phyloP scores from a whole-genome alignment of 1,140 invertebrate genomes.

The Holcopasites calliopsidis region DNA sequence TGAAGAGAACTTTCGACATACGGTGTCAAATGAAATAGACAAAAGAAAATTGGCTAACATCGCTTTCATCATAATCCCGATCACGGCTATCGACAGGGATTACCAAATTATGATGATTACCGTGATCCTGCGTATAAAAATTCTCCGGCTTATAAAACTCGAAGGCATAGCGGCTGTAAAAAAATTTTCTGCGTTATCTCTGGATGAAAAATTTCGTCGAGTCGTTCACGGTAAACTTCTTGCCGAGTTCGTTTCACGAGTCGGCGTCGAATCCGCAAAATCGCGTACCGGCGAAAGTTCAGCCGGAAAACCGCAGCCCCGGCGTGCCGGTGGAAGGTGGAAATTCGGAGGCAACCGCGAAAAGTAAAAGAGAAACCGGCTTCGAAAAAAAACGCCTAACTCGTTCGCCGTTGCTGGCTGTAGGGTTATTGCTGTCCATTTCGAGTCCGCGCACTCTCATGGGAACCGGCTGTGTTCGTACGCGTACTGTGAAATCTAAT shows the following conservation, averaged over 20 bases:
- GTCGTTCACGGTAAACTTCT: slow-evolving; percentile 3
- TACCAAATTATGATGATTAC: too few relatives aligned
- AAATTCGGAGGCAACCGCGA: slow-evolving; percentile 43
- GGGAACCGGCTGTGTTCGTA: slow-evolving; percentile 18
- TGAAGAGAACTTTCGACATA: too few relatives aligned
- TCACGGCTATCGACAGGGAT: too few relatives aligned
- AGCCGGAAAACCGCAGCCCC: slow-evolving; percentile 18
- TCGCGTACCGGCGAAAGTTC: slow-evolving; percentile 17
- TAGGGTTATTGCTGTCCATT: slow-evolving; percentile 59
- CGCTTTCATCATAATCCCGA: too few relatives aligned
- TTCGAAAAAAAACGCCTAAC: slow-evolving; percentile 56
- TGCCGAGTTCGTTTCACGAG: not conserved
- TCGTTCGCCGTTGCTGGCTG: slow-evolving; percentile 26
- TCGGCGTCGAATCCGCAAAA: not conserved
- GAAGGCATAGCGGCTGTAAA: too few relatives aligned
- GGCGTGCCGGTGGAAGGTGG: slow-evolving; percentile 21
- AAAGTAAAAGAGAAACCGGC: slow-evolving; percentile 43
- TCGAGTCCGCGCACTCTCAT: slow-evolving; percentile 47
- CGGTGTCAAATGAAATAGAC: too few relatives aligned
- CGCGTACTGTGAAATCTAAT: slow-evolving; percentile 42
- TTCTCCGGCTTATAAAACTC: too few relatives aligned
- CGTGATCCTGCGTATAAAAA: too few relatives aligned
- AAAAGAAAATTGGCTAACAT: too few relatives aligned
- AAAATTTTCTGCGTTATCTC: not conserved
- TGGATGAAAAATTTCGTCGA: not conserved